phyloP scores from a whole-genome alignment of 2,888 invertebrate species.

The Brassicogethes aeneus region DNA sequence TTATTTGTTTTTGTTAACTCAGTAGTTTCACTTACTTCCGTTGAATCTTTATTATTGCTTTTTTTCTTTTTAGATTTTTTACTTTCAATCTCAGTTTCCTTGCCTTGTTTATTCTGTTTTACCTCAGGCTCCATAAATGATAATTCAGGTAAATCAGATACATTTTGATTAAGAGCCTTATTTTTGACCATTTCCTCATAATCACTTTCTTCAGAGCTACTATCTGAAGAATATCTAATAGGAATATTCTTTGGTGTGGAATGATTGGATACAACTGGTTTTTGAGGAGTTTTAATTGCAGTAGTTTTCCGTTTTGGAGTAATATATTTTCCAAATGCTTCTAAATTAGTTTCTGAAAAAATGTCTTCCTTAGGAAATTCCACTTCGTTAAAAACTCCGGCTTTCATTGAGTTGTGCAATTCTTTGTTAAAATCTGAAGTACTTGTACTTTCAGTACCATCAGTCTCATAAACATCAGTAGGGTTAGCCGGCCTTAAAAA shows the following conservation, averaged over 20 bases:
- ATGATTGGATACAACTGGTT: neutral
- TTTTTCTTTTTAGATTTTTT: no score
- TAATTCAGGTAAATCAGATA: no score
- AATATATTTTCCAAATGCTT: slow-evolving; percentile 31
- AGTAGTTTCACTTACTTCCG: no score
- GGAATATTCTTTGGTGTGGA: neutral
- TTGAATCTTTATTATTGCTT: no score
- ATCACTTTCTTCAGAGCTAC: no score
- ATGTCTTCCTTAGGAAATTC: slow-evolving; percentile 31
- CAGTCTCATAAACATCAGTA: slow-evolving; percentile 30
- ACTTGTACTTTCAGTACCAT: slow-evolving; percentile 32
- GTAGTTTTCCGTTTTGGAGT: slow-evolving; percentile 19
- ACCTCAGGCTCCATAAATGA: no score
- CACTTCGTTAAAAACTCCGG: slow-evolving; percentile 30
- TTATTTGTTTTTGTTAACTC: no score
- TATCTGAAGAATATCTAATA: no score
- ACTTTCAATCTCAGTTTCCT: no score
- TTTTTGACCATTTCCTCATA: no score
- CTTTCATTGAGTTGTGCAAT: slow-evolving; percentile 23
- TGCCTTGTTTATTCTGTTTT: no score
- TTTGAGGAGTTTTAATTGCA: neutral
- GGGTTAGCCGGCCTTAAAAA: slow-evolving; percentile 22
- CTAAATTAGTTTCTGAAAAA: slow-evolving; percentile 30
- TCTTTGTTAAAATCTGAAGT: slow-evolving; percentile 23
- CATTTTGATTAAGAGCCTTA: no score